Evolutionary conservation across 2,888 invertebrate genomes (phyloP).

Genomic region (Oscheius sp.): DNA sequence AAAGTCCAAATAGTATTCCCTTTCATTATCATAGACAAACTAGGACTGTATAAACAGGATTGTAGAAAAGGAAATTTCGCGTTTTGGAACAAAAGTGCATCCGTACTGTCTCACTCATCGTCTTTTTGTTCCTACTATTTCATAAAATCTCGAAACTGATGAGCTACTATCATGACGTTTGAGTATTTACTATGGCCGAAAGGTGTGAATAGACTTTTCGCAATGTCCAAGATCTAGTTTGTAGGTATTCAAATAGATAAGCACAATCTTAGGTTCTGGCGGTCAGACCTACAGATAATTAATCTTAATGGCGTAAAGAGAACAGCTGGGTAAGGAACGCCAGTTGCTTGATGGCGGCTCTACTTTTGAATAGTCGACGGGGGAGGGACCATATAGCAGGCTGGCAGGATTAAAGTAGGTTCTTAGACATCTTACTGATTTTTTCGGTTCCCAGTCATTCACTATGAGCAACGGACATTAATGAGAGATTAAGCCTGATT

Average conservation of each 20-base stretch:
- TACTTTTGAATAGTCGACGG: conserved; percentile 3
- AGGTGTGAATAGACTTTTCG: conserved; percentile 20
- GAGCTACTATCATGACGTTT: conserved; percentile 22
- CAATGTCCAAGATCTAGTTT: conserved; percentile 14
- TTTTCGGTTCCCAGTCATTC: no score
- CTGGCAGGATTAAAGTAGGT: no score
- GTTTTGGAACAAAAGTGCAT: not conserved
- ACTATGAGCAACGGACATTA: no score
- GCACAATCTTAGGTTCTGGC: no score
- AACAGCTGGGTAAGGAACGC: conserved; percentile 13
- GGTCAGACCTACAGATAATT: not conserved
- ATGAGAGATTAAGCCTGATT: no score
- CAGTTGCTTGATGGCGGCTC: conserved; percentile 5
- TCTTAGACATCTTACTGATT: no score
- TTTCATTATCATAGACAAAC: conserved; percentile 34
- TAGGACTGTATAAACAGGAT: conserved; percentile 15
- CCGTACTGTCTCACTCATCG: not conserved
- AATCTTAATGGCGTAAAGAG: conserved; percentile 2
- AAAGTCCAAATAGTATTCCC: not conserved
- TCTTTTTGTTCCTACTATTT: not conserved
- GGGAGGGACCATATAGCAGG: no score
- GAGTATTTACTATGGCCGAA: conserved; percentile 11
- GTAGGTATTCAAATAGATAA: not conserved
- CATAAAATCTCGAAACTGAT: not conserved
- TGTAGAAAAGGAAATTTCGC: conserved; percentile 10